Base-by-base conservation (phyloP, 2,888 invertebrate genomes). In the Pammene aurita region DNA sequence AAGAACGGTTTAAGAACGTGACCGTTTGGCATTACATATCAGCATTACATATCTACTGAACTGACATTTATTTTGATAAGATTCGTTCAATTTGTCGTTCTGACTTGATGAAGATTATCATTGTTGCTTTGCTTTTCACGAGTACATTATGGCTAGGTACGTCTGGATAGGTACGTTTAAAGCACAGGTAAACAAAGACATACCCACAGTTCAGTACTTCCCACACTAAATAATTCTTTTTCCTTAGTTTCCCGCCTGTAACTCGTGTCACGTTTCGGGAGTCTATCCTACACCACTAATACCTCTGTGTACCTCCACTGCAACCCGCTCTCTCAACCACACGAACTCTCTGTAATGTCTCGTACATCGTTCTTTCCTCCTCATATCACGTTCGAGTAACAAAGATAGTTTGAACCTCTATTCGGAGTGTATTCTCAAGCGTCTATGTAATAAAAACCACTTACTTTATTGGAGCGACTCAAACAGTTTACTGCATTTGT, bases 281-380 rank as follows among this genome's bases (percentile, higher is more conserved):
- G 75, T 62, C 62, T 52, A 72, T 70, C 72, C 66, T 50, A 71
- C 66, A 60, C 76, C 72, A 66, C 79, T 79, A 79, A 81, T 78
- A 77, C 77, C 74, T 74, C 77, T 75, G 77, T 76, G 74, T 75
- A 78, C 73, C 73, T 79, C 74, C 74, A 75, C 70, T 78, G 77
- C 73, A 64, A 13, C 68, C 14, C 26, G n/a, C 63, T 2, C 46
- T 44, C 42, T 52, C 14, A 18, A 41, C 46, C 54, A 54, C 26
- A 44, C 14, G 14, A 55, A 44, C 42, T 34, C 34, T 26, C 26
- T n/a, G 11, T 35, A 54, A 54, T 42, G 34, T 41, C 52, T 9
- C 52, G 26, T 26, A 14, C 35, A 26, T 58, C 52, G 18, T 38
- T 10, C 64, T 52, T 18, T 64, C 42, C 38, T 52, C 34, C 46